A percentile compares a stretch with the other conserved stretches of the same genome.
phyloP scores from a whole-genome alignment of 1,140 invertebrate genomes.

The Papilio machaon region DNA sequence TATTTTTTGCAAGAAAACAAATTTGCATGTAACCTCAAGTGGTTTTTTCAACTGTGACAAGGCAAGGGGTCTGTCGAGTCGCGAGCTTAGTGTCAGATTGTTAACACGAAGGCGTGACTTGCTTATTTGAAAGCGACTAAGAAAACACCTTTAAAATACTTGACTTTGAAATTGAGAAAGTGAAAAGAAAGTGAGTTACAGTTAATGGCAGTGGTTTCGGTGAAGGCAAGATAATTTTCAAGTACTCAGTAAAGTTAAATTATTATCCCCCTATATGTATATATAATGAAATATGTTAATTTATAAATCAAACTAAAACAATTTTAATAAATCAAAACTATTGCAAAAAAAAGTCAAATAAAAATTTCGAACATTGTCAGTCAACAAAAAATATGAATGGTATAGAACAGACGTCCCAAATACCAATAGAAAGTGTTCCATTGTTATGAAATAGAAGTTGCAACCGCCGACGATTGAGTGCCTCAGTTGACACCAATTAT shows the following conservation, averaged over 20 bases:
- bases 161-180: constrained; percentile 1
- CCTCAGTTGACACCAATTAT: constrained; percentile 58
- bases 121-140: neutral
- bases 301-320: neutral
- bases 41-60: constrained; percentile 33
- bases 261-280: neutral
- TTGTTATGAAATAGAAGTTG: constrained; percentile 33
- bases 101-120: constrained; percentile 31
- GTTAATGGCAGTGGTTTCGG: no score
- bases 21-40: constrained; percentile 47
- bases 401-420: neutral
- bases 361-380: neutral
- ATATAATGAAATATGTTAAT: neutral
- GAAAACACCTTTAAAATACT: neutral
- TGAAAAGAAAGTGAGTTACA: no score
- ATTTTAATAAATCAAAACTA: neutral
- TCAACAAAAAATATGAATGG: neutral
- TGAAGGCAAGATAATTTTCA: neutral
- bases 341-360: neutral
- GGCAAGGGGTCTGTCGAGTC: constrained; percentile 33
- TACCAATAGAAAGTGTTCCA: constrained; percentile 25
- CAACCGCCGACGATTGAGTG: constrained; percentile 18
- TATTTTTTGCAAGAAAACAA: constrained; percentile 57
- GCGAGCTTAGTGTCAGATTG: constrained; percentile 24
- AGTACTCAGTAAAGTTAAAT: neutral